Conservation (phyloP, 1,140 invertebrate genomes). For the Ceratosolen solmsi region DNA sequence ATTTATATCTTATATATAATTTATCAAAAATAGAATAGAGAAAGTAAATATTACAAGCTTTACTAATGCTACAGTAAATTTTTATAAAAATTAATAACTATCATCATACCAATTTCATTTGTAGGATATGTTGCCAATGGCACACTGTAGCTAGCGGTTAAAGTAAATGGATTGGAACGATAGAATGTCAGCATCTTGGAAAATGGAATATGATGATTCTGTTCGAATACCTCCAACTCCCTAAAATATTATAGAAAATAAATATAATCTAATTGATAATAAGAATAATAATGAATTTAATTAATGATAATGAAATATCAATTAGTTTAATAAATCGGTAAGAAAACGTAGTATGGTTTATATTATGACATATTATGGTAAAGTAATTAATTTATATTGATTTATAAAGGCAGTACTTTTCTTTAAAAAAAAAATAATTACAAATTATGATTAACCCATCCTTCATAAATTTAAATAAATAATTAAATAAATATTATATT, state of each 20-base stretch:
- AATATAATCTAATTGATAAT: not conserved
- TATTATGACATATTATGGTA: too few relatives aligned
- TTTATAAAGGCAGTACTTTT: too few relatives aligned
- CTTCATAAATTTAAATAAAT: too few relatives aligned
- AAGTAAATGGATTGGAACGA: conserved; percentile 87
- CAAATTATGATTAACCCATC: too few relatives aligned
- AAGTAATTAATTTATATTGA: too few relatives aligned
- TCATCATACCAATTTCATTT: conserved; percentile 83
- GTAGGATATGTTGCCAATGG: conserved; percentile 83
- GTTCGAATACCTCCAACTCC: conserved; percentile 87
- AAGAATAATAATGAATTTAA: too few relatives aligned
- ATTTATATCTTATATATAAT: not conserved
- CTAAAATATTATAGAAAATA: conserved; percentile 68
- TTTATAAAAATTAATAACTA: not conserved
- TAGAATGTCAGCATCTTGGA: conserved; percentile 96
- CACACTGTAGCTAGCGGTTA: conserved; percentile 87
- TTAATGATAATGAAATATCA: too few relatives aligned
- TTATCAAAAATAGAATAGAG: conserved; percentile 27
- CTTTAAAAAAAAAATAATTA: too few relatives aligned
- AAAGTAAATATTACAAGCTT: conserved; percentile 23
- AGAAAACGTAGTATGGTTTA: too few relatives aligned
- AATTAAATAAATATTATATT: too few relatives aligned
- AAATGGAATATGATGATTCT: conserved; percentile 92
- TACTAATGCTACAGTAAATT: not conserved
- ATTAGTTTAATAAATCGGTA: too few relatives aligned